Evolutionary conservation across 1,140 invertebrate genomes (phyloP).

Genomic region (Glomeris maerens): DNA sequence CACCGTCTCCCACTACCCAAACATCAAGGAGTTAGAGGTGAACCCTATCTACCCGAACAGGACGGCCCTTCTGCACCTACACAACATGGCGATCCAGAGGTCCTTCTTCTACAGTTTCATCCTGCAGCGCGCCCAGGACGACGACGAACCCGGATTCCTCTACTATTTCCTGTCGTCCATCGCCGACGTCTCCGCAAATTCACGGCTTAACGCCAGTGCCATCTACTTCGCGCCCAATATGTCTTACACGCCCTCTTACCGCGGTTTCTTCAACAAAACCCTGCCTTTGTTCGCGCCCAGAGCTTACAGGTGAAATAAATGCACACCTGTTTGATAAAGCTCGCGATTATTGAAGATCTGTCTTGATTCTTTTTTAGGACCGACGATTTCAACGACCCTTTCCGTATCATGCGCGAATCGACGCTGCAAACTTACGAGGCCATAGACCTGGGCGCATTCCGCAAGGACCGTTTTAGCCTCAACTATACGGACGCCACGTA

Average conservation of each 20-base stretch:
- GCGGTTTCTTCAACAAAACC: slow-evolving; percentile 93
- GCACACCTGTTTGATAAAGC: neutral
- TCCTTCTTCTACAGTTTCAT: slow-evolving; percentile 95
- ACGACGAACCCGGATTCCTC: slow-evolving; percentile 94
- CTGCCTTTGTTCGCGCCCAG: slow-evolving; percentile 87
- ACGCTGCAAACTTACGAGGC: slow-evolving; percentile 75
- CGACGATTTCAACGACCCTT: slow-evolving; percentile 88
- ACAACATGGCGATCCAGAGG: slow-evolving; percentile 86
- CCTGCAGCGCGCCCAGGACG: slow-evolving; percentile 67
- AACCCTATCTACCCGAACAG: slow-evolving; percentile 91
- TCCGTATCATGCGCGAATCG: slow-evolving; percentile 78
- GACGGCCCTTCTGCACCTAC: slow-evolving; percentile 78
- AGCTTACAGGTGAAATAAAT: slow-evolving; percentile 45
- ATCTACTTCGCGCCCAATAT: slow-evolving; percentile 90
- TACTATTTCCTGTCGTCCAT: slow-evolving; percentile 92
- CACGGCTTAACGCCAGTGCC: slow-evolving; percentile 79
- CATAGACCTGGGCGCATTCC: slow-evolving; percentile 66
- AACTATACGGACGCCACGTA: slow-evolving; percentile 87
- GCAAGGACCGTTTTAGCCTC: slow-evolving; percentile 48
- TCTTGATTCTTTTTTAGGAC: slow-evolving; percentile 35
- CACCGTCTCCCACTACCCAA: slow-evolving; percentile 75
- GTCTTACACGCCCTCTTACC: slow-evolving; percentile 85
- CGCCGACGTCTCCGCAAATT: slow-evolving; percentile 86
- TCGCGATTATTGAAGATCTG: neutral
- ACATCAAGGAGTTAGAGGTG: slow-evolving; percentile 87